Conservation (phyloP, 2,797 vertebrate species). For the Lemur catta region DNA sequence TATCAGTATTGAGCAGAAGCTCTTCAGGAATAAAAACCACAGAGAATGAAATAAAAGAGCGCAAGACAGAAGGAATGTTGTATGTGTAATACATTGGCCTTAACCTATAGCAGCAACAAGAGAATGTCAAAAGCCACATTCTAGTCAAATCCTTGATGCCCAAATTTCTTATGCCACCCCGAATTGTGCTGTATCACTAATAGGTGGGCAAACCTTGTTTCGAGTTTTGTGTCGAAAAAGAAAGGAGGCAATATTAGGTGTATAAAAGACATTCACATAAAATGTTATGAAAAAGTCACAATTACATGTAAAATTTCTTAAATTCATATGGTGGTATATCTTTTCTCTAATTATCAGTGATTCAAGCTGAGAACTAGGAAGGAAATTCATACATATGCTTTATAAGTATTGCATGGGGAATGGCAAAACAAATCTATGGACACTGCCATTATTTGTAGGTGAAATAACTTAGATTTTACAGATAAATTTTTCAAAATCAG, state of each 20-base stretch:
- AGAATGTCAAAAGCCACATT: background rate
- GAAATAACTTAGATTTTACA: background rate
- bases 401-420: background rate
- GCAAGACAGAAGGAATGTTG: background rate
- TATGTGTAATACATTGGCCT: background rate
- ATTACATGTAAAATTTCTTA: background rate
- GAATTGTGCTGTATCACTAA: background rate
- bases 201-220: background rate
- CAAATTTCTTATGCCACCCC: background rate
- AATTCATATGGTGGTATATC: background rate
- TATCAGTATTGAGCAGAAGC: background rate
- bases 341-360: background rate
- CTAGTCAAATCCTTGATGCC: background rate
- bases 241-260: background rate
- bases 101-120: background rate
- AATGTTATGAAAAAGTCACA: background rate
- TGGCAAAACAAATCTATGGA: background rate
- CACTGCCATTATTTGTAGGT: background rate
- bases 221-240: background rate
- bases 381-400: background rate
- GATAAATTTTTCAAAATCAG: background rate
- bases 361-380: background rate
- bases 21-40: background rate
- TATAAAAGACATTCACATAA: background rate
- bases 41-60: background rate